Percentiles rank a stretch among this genome's conserved stretches.
Evolutionary conservation across 1,140 invertebrate genomes (phyloP).

Genomic region (Fragariocoptes setiger): DNA sequence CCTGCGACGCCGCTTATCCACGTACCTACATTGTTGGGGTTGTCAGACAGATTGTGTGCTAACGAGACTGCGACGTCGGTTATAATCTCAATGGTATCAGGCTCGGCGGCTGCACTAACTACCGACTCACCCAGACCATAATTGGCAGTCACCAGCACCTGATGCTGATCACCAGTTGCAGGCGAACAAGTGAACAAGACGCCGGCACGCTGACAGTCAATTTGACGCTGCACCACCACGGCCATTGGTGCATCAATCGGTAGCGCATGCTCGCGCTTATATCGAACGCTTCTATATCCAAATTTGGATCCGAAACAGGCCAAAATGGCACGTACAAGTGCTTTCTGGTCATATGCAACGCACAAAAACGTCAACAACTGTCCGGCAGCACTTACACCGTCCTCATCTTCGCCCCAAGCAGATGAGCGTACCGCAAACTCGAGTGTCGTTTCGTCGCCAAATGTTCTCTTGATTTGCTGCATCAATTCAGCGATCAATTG

Average conservation of each 20-base stretch:
- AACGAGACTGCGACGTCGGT: too few relatives aligned
- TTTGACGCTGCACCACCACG: constrained; percentile 48
- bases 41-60: too few relatives aligned
- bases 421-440: constrained; percentile 26
- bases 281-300: constrained; percentile 34
- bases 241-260: constrained; percentile 29
- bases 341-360: constrained; percentile 15
- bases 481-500: too few relatives aligned
- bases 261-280: constrained; percentile 32
- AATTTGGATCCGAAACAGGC: constrained; percentile 49
- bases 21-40: too few relatives aligned
- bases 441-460: too few relatives aligned
- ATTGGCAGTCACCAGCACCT: constrained; percentile 38
- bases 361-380: constrained; percentile 46
- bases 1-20: too few relatives aligned
- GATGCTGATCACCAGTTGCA: constrained; percentile 26
- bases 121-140: constrained; percentile 43
- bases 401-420: constrained; percentile 36
- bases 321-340: constrained; percentile 25
- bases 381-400: constrained; percentile 42
- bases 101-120: constrained; percentile 35
- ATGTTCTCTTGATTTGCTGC: too few relatives aligned
- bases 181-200: constrained; percentile 49
- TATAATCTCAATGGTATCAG: too few relatives aligned
- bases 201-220: constrained; percentile 31